Evolutionary conservation across 1,140 invertebrate genomes (phyloP).

Genomic region (Lithobius niger): DNA sequence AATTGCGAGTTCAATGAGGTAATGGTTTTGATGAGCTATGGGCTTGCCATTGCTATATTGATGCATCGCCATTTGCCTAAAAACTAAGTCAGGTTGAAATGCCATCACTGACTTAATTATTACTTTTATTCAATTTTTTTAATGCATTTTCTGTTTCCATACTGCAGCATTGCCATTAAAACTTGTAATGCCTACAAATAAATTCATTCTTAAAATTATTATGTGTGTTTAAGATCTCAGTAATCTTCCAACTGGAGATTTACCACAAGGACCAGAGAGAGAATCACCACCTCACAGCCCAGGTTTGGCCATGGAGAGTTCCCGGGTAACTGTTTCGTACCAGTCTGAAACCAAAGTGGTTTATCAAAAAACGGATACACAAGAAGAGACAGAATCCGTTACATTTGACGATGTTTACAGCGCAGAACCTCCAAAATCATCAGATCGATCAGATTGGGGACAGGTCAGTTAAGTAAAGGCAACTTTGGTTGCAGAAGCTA

Average conservation of each 20-base stretch:
- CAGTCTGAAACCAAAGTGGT: conserved; percentile 20
- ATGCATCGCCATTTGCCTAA: no score
- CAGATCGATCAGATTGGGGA: not conserved
- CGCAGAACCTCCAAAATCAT: not conserved
- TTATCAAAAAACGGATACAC: conserved; percentile 16
- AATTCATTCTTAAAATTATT: no score
- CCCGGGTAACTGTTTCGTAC: conserved; percentile 19
- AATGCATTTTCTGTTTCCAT: no score
- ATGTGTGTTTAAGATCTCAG: conserved; percentile 30
- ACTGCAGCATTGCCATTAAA: no score
- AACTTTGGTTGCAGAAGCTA: not conserved
- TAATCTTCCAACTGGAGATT: conserved; percentile 31
- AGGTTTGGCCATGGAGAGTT: conserved; percentile 15
- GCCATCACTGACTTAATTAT: no score
- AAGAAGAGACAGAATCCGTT: not conserved
- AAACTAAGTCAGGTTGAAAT: no score
- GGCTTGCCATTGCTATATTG: no score
- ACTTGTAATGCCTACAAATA: no score
- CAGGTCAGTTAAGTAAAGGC: not conserved
- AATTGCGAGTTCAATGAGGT: no score
- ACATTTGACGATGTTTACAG: not conserved
- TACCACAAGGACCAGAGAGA: conserved; percentile 33
- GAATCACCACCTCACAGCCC: conserved; percentile 32
- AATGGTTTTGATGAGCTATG: no score
- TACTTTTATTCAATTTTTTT: no score